Base-by-base conservation (phyloP, 2,113 vertebrate genomes). In the Heliornis fulica region DNA sequence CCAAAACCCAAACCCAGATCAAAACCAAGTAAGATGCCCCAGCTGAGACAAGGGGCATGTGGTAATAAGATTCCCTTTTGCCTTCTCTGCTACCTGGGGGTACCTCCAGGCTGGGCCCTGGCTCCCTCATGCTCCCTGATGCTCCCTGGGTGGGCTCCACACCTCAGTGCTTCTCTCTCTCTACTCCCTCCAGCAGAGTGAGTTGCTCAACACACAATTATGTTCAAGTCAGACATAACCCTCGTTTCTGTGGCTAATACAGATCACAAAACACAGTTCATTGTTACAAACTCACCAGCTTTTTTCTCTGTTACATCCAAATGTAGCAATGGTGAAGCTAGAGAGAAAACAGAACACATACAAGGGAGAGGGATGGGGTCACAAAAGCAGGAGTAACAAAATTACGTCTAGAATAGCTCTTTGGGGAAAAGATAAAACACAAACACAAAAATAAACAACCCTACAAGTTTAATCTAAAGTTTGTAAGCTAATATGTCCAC, bases 121-220 rank as follows among this genome's bases (percentile, higher is more conserved):
- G 2, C 41, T 60, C n/a, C 56, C 32, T 16, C 23, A 45, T 9
- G 3, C 68, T 18, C 65, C 31, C 56, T 28, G 45, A 16, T 0
- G 0, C 28, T 83, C 34, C 43, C 12, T 17, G 3, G 11, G 13
- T 0, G 0, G 28, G 22, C 40, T 46, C 18, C 16, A 4, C 0
- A 0, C 11, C 3, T 0, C 63, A 17, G 16, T 2, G 15, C 53
- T 81, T 40, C 25, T 22, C 5, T 4, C 21, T 56, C 64, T 46
- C 53, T 26, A 1, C 45, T 81, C 59, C 23, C 31, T 32, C 29
- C 54, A 40, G 32, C 32, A 26, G 29, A 56, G 57, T 3, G 12
- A 64, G 15, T 8, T 21, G 25, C 32, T 20, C 34, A 46, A 31
- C 18, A 31, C 31, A 60, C 18, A 32, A 2, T 25, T 34, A 38